phyloP scores from a whole-genome alignment of 2,888 invertebrate species.

The Tineola bisselliella region DNA sequence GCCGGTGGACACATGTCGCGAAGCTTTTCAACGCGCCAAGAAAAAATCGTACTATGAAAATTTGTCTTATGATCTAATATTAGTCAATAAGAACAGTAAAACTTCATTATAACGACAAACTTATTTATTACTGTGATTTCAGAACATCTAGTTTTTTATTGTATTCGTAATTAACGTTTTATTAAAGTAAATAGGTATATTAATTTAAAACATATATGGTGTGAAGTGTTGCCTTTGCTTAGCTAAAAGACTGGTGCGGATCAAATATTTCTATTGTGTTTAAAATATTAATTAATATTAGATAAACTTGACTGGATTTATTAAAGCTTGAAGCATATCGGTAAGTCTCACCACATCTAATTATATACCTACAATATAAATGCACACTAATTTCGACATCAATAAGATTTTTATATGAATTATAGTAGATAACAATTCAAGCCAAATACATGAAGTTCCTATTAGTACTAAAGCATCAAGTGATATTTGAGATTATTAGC shows the following conservation, averaged over 20 bases:
- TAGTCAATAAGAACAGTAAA: constrained; percentile 27
- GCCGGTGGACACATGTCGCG: constrained; percentile 62
- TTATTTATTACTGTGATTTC: constrained; percentile 51
- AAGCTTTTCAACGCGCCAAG: constrained; percentile 46
- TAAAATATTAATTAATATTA: background rate
- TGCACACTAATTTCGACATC: no score
- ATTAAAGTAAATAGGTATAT: background rate
- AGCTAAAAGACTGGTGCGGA: constrained; percentile 6
- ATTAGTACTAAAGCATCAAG: no score
- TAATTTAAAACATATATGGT: no score
- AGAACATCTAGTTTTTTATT: background rate
- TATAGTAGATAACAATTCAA: no score
- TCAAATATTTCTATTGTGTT: constrained; percentile 1
- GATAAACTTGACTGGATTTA: background rate
- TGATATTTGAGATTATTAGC: no score
- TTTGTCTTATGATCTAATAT: constrained; percentile 33
- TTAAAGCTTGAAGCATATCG: background rate
- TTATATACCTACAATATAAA: background rate
- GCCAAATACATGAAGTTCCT: no score
- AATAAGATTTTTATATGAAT: no score
- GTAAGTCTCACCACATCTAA: background rate
- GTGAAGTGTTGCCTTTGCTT: constrained; percentile 3
- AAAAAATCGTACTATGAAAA: constrained; percentile 54
- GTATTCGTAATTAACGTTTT: constrained; percentile 25
- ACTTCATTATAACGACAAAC: constrained; percentile 52